A percentile compares a stretch with the other conserved stretches of the same genome.
These are phyloP conservation scores for Leptinotarsa texana DNA, from an alignment of 1,140 invertebrate species.

Conservation along the genomic window DNA sequence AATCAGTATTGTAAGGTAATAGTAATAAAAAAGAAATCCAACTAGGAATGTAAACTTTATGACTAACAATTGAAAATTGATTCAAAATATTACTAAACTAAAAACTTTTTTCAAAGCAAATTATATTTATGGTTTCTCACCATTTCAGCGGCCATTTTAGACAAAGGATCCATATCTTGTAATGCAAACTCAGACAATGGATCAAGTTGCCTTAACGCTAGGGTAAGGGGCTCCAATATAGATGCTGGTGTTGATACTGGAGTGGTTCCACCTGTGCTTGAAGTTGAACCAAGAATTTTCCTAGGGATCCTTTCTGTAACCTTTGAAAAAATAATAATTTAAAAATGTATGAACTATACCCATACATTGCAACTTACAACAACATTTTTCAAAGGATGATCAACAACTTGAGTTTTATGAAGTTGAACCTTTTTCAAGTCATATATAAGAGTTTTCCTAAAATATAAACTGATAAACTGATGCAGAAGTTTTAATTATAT, in stretches of 20 bases:
- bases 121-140: conserved; percentile 49
- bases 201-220: conserved; percentile 72
- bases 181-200: conserved; percentile 72
- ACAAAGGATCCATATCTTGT: conserved; percentile 66
- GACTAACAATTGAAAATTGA: too few relatives aligned
- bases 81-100: too few relatives aligned
- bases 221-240: conserved; percentile 62
- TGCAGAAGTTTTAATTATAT: not conserved
- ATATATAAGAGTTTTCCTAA: conserved; percentile 14
- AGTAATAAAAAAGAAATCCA: too few relatives aligned
- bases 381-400: conserved; percentile 64
- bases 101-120: too few relatives aligned
- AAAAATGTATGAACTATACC: conserved; percentile 21
- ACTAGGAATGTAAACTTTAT: too few relatives aligned
- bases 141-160: conserved; percentile 66
- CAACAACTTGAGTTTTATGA: conserved; percentile 31
- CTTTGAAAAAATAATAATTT: conserved; percentile 44
- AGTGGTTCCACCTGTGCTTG: conserved; percentile 60
- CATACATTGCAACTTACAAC: conserved; percentile 50
- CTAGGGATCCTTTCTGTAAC: conserved; percentile 58
- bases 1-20: too few relatives aligned
- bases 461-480: not conserved
- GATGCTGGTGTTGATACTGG: conserved; percentile 56
- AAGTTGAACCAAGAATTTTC: conserved; percentile 56
- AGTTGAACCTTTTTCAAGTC: not conserved